Percentiles rank a stretch among this genome's conserved stretches.
phyloP scores from a whole-genome alignment of 37 sponge, comb jelly and placozoan genomes.

The Chondrosia reniformis region DNA sequence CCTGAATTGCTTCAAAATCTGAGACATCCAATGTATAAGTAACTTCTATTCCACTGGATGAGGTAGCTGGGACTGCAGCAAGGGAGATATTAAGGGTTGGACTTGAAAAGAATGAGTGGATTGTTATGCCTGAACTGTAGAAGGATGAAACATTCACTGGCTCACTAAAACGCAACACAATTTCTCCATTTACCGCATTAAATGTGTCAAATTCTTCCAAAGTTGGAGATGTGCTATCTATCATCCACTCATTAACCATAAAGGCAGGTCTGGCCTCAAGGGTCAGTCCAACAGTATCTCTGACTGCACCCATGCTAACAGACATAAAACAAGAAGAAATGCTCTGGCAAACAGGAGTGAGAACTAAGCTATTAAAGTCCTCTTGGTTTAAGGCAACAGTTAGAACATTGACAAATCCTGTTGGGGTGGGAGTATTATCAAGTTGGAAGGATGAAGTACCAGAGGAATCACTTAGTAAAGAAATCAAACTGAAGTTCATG shows the following conservation, averaged over 20 bases:
- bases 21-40: constrained; percentile 43
- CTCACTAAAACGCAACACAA: constrained; percentile 77
- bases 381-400: constrained; percentile 25
- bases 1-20: constrained; percentile 66
- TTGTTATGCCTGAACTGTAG: constrained; percentile 45
- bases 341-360: constrained; percentile 26
- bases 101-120: constrained; percentile 66
- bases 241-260: constrained; percentile 9
- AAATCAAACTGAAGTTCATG: constrained; percentile 48
- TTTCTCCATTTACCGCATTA: constrained; percentile 53
- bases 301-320: constrained; percentile 39
- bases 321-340: constrained; percentile 39
- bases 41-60: constrained; percentile 36
- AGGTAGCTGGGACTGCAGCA: constrained; percentile 15
- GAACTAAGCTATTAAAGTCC: constrained; percentile 51
- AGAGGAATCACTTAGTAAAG: constrained; percentile 20
- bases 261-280: not conserved
- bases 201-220: constrained; percentile 50
- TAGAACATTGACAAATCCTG: constrained; percentile 26
- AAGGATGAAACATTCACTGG: constrained; percentile 44
- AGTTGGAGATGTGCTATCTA: constrained; percentile 51
- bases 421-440: constrained; percentile 25
- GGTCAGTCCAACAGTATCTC: constrained; percentile 51
- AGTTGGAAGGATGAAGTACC: constrained; percentile 10
- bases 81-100: constrained; percentile 24